These are phyloP conservation scores for Meganola albula DNA, from an alignment of 2,888 invertebrate species.

Conservation along the genomic window DNA sequence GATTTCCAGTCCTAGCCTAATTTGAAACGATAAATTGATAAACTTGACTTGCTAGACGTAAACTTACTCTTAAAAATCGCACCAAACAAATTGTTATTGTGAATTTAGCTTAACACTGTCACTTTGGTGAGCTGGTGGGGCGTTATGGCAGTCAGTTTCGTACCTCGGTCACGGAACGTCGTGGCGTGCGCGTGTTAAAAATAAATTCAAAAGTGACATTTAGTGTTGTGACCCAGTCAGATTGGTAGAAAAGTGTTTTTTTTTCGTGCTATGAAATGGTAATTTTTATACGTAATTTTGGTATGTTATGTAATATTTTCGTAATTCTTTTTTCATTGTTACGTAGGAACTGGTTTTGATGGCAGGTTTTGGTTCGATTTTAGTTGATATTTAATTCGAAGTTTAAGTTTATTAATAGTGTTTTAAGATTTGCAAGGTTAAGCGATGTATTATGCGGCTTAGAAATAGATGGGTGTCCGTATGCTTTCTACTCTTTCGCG, in stretches of 20 bases:
- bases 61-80: too few relatives aligned
- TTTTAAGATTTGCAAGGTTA: too few relatives aligned
- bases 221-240: constrained; percentile 13
- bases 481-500: too few relatives aligned
- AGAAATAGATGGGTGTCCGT: too few relatives aligned
- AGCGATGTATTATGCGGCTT: too few relatives aligned
- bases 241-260: constrained; percentile 12
- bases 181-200: constrained; percentile 20
- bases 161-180: constrained; percentile 14
- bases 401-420: too few relatives aligned
- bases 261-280: constrained; percentile 11
- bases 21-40: too few relatives aligned
- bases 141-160: constrained; percentile 15
- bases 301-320: constrained; percentile 13
- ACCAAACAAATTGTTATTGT: not conserved
- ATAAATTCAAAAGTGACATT: constrained; percentile 14
- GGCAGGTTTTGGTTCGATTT: not conserved
- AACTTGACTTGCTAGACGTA: too few relatives aligned
- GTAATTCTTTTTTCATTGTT: constrained; percentile 23
- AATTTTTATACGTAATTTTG: constrained; percentile 8
- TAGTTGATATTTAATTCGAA: too few relatives aligned
- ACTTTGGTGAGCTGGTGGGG: constrained; percentile 22
- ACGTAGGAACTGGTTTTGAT: constrained; percentile 23
- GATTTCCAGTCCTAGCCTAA: too few relatives aligned
- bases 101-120: constrained; percentile 14